Evolutionary conservation across 1,140 invertebrate species (phyloP), one percentile per base, ranked within the genome.

Genomic region (Lasioglossum albipes): DNA sequence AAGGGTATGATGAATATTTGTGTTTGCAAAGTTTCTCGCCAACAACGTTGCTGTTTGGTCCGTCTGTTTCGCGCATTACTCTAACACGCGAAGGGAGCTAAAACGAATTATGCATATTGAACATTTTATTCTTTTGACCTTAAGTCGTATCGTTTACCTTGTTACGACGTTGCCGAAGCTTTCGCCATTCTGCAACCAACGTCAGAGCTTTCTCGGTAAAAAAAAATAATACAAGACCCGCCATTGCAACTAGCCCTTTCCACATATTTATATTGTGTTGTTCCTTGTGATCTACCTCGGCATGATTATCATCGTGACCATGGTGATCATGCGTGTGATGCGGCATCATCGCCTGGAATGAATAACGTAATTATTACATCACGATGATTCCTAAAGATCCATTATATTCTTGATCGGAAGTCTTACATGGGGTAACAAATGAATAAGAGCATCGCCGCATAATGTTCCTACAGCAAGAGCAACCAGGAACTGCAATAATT

Each of bases 391-490:
- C 7, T 59, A 59, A n/a, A n/a, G 18, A 59, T 82, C 45, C 36
- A 73, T 64, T 22, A 61, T 65, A 72, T 75, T 75, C 93, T 94
- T n/a, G 72, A 61, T 75, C 41, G 59, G 70, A 49, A n/a, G 57
- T 93, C 94, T 96, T 84, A 96, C 97, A 93, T 99, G 98, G 68
- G 98, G 98, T 89, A 99, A 94, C 22, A 99, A 94, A 95, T 99
- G 98, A 77, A 99, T 94, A 42, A 99, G 93, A 2, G 98, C 98
- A 94, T 99, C 98, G 7, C 98, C 98, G 61, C 97, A 96, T 68
- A 99, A 94, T 7, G 98, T 98, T 18, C 97, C 98, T 52, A 99
- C 96, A 49, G 98, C 98, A 74, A 99, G 93, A 0, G 98, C 97
- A 7, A 99, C 97, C 75, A 99, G 93, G 92, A 98, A 98, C 91